Base-by-base conservation (phyloP, 2,888 invertebrate genomes). In the Leucophenga montana region DNA sequence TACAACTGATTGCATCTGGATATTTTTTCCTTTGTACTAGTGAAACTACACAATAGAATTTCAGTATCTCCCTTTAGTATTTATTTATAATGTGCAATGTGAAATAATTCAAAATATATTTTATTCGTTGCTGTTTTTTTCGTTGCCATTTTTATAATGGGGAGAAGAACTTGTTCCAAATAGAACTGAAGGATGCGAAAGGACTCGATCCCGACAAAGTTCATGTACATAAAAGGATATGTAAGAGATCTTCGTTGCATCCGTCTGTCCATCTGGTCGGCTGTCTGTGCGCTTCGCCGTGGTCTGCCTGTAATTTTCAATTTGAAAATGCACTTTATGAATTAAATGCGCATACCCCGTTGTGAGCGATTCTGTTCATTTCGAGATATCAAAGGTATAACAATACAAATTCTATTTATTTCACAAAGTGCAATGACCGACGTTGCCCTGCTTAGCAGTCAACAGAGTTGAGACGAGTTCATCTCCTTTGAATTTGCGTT, bases 401-500 rank as follows among this genome's bases (percentile, higher is more conserved):
- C 39, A 39, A 11, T 1, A 39, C 8, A 39, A 39, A 39, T 39
- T 39, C 39, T 1, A 39, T 39, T 39, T 8, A 39, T n/a, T 57
- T 57, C 18, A 4, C 14, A 39, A 48, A 68, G 68, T 68, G 62
- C 68, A 68, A 64, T 44, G 68, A 68, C 68, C 68, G 68, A 31
- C 5, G 54, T 56, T 68, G 64, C 44, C 68, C 68, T 64, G 39
- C 62, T 68, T 68, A 68, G 48, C 62, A 48, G 18, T 61, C 39
- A 20, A 18, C 18, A 11, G 44, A 16, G 9, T 39, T 20, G 39
- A 39, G 39, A 39, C 39, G 39, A 61, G 61, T 39, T 61, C 39
- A 44, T 18, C n/a, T n/a, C n/a, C 46, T 13, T 48, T 48, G 50
- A 50, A 6, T 3, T 16, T 50, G 50, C 5, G n/a, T 18, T 50